Base-by-base conservation (phyloP, 2,888 invertebrate species). In the Bombyx huttoni region DNA sequence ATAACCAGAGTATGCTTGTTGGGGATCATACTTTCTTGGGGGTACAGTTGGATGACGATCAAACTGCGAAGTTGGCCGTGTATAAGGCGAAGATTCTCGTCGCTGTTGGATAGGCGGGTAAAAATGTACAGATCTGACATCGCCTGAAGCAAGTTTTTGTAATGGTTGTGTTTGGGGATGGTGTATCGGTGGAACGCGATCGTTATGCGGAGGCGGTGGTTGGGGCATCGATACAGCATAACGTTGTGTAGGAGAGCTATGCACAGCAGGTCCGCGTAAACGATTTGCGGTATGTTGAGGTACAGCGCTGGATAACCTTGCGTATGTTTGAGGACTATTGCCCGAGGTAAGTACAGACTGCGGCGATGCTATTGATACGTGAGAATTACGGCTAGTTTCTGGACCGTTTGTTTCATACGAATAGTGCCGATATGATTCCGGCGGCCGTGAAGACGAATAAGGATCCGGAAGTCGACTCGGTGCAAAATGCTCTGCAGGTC, bases 121-220 rank as follows among this genome's bases (percentile, higher is more conserved):
- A 13, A 73, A 64, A 54, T 78, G 81, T 14, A 75, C 54, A 9
- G 79, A 61, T 13, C 83, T 75, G 53, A 68, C 70, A 52, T 83
- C 86, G 12, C 68, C 57, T 10, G 73, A 50, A 34, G 68, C 54
- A 13, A 75, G 65, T 50, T 80, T 74, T 57, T 79, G 83, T n/a
- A 69, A 55, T 46, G 73, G 67, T 9, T 67, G 63, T 46, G 70
- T 56, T 56, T 77, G 80, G 47, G 86, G 87, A 60, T 88, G 87
- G 59, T 87, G 85, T 64, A 88, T 87, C 24, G 88, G 88, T 52
- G 88, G 88, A 53, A 87, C 87, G 7, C 88, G 78, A 62, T 88
- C 88, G 54, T 87, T 88, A 52, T 78, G 83, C 40, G 78, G 85
- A 46, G 83, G 83, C 13, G 80, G 81, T n/a, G 79, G 80, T 56